These are phyloP conservation scores for Andrena cerasifolii DNA, from an alignment of 1,140 invertebrate species.

Conservation along the genomic window DNA sequence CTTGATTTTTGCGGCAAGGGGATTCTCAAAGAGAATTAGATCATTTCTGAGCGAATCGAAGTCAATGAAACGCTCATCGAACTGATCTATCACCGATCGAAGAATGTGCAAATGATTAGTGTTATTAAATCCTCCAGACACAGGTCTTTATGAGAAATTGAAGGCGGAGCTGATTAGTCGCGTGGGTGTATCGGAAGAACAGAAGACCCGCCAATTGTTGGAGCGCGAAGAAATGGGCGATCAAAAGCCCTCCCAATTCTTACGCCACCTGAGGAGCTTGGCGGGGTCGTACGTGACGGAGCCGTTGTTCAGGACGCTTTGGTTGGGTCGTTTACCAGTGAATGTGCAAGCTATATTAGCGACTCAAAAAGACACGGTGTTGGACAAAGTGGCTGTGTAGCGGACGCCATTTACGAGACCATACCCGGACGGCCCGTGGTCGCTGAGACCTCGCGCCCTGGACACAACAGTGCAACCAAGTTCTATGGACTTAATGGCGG, in stretches of 20 bases:
- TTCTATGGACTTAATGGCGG: too few species aligned
- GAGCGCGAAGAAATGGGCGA: background rate
- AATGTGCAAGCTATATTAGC: background rate
- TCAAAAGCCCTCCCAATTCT: background rate
- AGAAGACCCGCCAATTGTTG: background rate
- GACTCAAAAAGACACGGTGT: background rate
- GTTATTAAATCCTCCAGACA: background rate
- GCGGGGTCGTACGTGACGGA: background rate
- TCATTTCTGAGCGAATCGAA: too few species aligned
- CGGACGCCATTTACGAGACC: background rate
- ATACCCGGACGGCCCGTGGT: background rate
- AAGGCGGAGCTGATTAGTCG: background rate
- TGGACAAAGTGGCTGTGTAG: background rate
- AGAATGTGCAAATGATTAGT: too few species aligned
- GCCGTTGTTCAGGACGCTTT: background rate
- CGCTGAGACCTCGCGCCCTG: too few species aligned
- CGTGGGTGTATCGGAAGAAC: background rate
- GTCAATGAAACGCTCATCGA: too few species aligned
- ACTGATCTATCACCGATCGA: too few species aligned
- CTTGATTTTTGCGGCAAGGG: too few species aligned
- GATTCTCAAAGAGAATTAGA: too few species aligned
- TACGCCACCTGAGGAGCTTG: background rate
- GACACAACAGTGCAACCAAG: too few species aligned
- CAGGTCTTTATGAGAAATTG: background rate
- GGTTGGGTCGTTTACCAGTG: background rate